Evolutionary conservation across 2,888 invertebrate species (phyloP).

Genomic region (Phaonia tiefii): DNA sequence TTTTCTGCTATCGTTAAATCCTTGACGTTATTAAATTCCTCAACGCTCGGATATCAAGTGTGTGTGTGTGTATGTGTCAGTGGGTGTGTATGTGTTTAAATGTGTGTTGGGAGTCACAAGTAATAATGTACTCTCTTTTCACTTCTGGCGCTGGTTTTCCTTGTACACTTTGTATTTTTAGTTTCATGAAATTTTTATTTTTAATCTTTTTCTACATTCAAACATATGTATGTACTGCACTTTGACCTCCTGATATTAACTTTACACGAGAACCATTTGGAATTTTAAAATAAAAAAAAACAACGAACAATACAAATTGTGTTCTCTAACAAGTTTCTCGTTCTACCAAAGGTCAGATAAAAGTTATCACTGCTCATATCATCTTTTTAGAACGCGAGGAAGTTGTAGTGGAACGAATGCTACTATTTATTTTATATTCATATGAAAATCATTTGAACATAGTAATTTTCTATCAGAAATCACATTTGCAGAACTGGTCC

Average conservation of each 20-base stretch:
- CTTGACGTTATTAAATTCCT: slow-evolving; percentile 21
- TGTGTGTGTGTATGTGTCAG: slow-evolving; percentile 10
- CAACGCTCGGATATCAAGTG: neutral
- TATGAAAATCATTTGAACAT: too few relatives aligned
- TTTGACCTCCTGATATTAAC: slow-evolving; percentile 26
- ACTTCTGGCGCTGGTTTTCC: neutral
- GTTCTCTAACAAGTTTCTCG: neutral
- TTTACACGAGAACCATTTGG: slow-evolving; percentile 11
- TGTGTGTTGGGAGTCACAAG: neutral
- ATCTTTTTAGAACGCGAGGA: neutral
- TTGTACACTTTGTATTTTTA: slow-evolving; percentile 24
- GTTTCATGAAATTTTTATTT: slow-evolving; percentile 27
- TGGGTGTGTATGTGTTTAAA: neutral
- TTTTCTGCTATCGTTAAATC: neutral
- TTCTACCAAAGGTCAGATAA: slow-evolving; percentile 19
- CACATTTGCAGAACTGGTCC: too few relatives aligned
- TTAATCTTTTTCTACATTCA: neutral
- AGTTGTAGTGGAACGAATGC: too few relatives aligned
- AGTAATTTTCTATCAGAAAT: too few relatives aligned
- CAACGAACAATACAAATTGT: neutral
- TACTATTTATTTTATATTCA: too few relatives aligned
- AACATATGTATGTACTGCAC: neutral
- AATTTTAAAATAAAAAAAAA: slow-evolving; percentile 31
- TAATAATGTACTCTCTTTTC: neutral
- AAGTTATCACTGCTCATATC: slow-evolving; percentile 1